Percentiles rank a stretch among this genome's conserved stretches.
Evolutionary conservation across 2,888 invertebrate genomes (phyloP).

Genomic region (Keiferia lycopersicella): DNA sequence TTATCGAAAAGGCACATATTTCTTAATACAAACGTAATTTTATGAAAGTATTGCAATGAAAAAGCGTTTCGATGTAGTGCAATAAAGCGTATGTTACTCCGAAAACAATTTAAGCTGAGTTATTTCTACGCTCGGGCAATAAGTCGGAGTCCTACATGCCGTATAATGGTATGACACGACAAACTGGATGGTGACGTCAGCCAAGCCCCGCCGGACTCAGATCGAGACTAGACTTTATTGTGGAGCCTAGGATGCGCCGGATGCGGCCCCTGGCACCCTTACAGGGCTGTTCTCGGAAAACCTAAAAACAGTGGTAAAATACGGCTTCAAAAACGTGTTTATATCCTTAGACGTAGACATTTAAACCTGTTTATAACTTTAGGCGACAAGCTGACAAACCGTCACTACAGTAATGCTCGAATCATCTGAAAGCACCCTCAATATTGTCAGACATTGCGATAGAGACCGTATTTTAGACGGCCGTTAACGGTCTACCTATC

Average conservation of each 20-base stretch:
- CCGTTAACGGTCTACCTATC: too few relatives aligned
- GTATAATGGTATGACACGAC: conserved; percentile 81
- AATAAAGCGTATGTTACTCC: conserved; percentile 64
- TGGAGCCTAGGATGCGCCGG: conserved; percentile 63
- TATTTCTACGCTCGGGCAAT: conserved; percentile 70
- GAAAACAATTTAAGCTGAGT: conserved; percentile 77
- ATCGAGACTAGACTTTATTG: conserved; percentile 63
- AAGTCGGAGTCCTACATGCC: conserved; percentile 76
- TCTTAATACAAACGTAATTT: conserved; percentile 59
- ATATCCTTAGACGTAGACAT: too few relatives aligned
- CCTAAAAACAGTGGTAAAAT: background rate
- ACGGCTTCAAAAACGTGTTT: background rate
- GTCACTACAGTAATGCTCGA: too few relatives aligned
- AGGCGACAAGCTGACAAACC: too few relatives aligned
- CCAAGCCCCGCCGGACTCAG: conserved; percentile 64
- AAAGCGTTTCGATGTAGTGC: conserved; percentile 65
- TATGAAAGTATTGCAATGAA: conserved; percentile 59
- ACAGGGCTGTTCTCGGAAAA: background rate
- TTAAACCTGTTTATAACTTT: too few relatives aligned
- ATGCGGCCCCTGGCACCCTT: conserved; percentile 39
- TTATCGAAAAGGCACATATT: conserved; percentile 53
- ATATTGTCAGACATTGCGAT: too few relatives aligned
- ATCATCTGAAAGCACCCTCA: too few relatives aligned
- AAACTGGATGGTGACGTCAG: conserved; percentile 76
- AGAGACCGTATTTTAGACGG: too few relatives aligned